Evolutionary conservation across 2,797 vertebrate genomes (phyloP).

Genomic region (Cryptoblepharus egeriae): DNA sequence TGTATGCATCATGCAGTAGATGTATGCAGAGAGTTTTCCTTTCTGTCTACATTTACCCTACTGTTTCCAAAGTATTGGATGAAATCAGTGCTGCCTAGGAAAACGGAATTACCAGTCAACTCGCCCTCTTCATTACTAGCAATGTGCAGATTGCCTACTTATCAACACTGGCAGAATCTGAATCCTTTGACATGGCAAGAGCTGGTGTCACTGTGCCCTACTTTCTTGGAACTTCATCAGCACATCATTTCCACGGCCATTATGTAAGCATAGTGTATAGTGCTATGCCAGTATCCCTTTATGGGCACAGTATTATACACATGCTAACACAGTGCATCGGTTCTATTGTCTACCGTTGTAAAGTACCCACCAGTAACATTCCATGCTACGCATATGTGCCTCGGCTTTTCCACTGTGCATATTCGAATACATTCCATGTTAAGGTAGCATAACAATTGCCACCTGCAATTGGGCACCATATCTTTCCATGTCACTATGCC

Average conservation of each 20-base stretch:
- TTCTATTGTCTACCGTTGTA: not conserved
- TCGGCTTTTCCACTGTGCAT: not conserved
- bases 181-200: not conserved
- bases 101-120: not conserved
- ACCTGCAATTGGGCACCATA: not conserved
- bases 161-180: not conserved
- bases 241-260: not conserved
- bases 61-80: not conserved
- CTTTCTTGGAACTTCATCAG: not conserved
- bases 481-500: not conserved
- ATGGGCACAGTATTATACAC: not conserved
- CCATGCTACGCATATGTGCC: conserved; percentile 1
- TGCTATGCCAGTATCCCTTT: no score
- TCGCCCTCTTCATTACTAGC: conserved; percentile 7
- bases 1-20: not conserved
- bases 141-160: not conserved
- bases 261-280: no score
- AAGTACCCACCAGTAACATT: not conserved
- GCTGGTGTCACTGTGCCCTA: not conserved
- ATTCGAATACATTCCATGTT: not conserved
- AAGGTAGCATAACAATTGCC: not conserved
- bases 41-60: fast-evolving
- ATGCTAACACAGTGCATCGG: not conserved
- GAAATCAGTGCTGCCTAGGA: not conserved
- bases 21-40: conserved; percentile 21